Conservation (phyloP, 2,888 invertebrate species). For the Epsilonema sp. region DNA sequence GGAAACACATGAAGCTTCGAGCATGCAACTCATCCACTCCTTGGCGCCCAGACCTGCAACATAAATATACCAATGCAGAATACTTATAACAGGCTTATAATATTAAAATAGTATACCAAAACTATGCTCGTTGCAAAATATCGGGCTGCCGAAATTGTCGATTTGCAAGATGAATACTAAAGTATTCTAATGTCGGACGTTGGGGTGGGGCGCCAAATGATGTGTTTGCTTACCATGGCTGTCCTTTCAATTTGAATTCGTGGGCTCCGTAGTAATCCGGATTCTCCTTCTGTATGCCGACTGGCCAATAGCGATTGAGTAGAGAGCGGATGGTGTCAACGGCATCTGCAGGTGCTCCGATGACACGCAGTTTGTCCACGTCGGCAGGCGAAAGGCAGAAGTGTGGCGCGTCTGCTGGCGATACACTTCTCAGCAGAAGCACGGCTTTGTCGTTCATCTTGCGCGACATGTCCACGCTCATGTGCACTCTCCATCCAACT, state of each 20-base stretch:
- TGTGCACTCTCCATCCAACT: not conserved
- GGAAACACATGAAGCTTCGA: not conserved
- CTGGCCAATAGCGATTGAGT: not conserved
- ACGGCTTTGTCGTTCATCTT: constrained; percentile 7
- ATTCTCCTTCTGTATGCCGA: not conserved
- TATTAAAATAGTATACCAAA: not conserved
- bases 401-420: not conserved
- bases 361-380: constrained; percentile 2
- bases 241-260: constrained; percentile 7
- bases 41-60: constrained; percentile 4
- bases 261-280: constrained; percentile 2
- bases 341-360: not conserved
- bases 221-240: not conserved
- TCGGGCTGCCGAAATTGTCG: not conserved
- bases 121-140: not conserved
- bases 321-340: not conserved
- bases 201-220: not conserved
- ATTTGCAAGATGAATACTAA: not conserved
- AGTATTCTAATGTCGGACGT: too few relatives aligned
- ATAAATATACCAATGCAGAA: too few relatives aligned
- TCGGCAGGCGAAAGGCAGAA: constrained; percentile 4
- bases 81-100: too few relatives aligned
- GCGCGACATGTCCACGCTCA: constrained; percentile 7
- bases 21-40: constrained; percentile 1
- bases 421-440: not conserved